Conservation (phyloP, 1,140 invertebrate species). For the Drosophila funebris region DNA sequence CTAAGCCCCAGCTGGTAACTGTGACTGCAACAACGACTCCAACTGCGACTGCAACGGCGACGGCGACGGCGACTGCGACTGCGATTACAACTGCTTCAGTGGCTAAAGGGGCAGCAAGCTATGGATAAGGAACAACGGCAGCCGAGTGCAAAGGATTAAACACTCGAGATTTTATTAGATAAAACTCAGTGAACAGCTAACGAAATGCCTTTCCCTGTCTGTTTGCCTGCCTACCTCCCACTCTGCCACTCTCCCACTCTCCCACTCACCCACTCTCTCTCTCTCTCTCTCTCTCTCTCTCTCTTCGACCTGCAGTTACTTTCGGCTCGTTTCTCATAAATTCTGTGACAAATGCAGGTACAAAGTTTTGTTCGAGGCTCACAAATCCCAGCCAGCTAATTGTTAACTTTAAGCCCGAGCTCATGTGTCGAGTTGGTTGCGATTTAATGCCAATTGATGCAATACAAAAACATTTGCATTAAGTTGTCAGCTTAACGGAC, state of each 20-base stretch:
- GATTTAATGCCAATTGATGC: slow-evolving; percentile 75
- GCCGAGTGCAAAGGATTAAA: slow-evolving; percentile 76
- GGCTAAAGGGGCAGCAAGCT: slow-evolving; percentile 5
- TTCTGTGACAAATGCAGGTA: slow-evolving; percentile 79
- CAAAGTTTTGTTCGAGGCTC: slow-evolving; percentile 61
- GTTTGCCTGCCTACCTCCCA: not conserved
- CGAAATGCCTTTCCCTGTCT: slow-evolving; percentile 37
- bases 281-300: not conserved
- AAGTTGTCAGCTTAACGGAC: slow-evolving; percentile 46
- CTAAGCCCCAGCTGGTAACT: slow-evolving; percentile 15
- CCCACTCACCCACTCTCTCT: not conserved
- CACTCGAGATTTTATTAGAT: slow-evolving; percentile 80
- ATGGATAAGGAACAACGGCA: slow-evolving; percentile 48
- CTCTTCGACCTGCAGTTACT: not conserved
- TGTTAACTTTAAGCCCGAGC: slow-evolving; percentile 56
- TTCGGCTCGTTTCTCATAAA: slow-evolving; percentile 59
- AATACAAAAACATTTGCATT: slow-evolving; percentile 67
- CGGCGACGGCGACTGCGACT: not conserved
- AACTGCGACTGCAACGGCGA: not conserved
- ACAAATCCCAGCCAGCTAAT: slow-evolving; percentile 51
- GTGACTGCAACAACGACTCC: slow-evolving; percentile 9
- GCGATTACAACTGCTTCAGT: slow-evolving; percentile 3
- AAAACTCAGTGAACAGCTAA: slow-evolving; percentile 71
- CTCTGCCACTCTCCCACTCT: not conserved
- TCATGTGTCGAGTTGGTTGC: slow-evolving; percentile 26